phyloP scores from a whole-genome alignment of 2,888 invertebrate species.

The Fabriciana adippe region DNA sequence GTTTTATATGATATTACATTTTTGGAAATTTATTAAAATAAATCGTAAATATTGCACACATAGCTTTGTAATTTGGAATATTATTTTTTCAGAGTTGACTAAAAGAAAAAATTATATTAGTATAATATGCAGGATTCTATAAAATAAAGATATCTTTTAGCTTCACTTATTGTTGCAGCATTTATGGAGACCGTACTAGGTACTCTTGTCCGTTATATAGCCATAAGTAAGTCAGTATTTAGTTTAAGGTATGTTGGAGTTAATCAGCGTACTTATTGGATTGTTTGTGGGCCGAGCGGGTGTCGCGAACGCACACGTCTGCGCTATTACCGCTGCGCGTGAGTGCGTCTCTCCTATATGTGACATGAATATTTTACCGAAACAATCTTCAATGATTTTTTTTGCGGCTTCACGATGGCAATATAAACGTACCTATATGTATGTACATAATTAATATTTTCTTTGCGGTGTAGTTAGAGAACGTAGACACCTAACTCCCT shows the following conservation, averaged over 20 bases:
- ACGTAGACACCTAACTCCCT: neutral
- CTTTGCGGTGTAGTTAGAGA: neutral
- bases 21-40: too few species aligned
- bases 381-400: neutral
- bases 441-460: neutral
- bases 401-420: neutral
- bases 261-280: slow-evolving; percentile 53
- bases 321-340: slow-evolving; percentile 47
- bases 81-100: neutral
- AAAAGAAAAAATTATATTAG: neutral
- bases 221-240: slow-evolving; percentile 26
- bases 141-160: neutral
- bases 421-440: neutral
- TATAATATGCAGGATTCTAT: neutral
- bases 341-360: slow-evolving; percentile 48
- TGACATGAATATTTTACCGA: slow-evolving; percentile 29
- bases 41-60: too few species aligned
- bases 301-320: slow-evolving; percentile 54
- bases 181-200: slow-evolving; percentile 14
- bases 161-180: slow-evolving; percentile 3
- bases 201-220: slow-evolving; percentile 23
- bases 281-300: slow-evolving; percentile 49
- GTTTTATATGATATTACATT: too few species aligned
- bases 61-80: neutral
- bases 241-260: slow-evolving; percentile 21